Base-by-base conservation (phyloP, 2,797 vertebrate genomes). In the Scyliorhinus canicula region DNA sequence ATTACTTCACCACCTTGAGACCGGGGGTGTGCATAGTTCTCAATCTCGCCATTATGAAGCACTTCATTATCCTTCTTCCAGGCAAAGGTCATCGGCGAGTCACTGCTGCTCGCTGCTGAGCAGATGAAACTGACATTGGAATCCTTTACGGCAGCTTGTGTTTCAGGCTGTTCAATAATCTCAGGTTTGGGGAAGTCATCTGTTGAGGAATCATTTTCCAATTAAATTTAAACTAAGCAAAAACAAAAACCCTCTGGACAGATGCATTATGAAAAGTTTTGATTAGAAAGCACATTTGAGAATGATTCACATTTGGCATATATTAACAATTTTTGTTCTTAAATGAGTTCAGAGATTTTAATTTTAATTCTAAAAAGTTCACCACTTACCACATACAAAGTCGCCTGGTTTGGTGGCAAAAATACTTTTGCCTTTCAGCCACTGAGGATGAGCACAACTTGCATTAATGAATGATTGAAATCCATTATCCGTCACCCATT, bases 11-110 rank as follows among this genome's bases (percentile, higher is more conserved):
- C 97, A 0, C 97, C 98, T 84, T 98, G 98, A n/a, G 98, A 97
- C 47, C 98, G 97, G 57, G 99, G 97, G 96, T 99, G 98, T 0
- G 98, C 98, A 4, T 99, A 99, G 96, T 99, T 99, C 96, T 99
- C 98, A 96, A 99, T 98, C 96, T 99, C 99, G 0, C 97, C 98
- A 0, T 99, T 98, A 2, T 97, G 98, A 85, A 99, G 96, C 6
- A 98, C 97, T 95, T 99, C 99, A 0, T 99, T 99, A 97, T 99
- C 99, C 95, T 99, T 99, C 96, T 99, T 99, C 99, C 99, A 99
- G n/a, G 99, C 98, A 47, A 99, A 99, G 95, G 98, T 99, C 98
- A 99, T 99, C 0, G 98, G 99, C 0, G 99, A 99, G 96, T 99
- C 99, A 40, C 99, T 99, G 97, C 99, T 99, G 96, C 99, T 99